Evolutionary conservation across 2,797 vertebrate species (phyloP), one percentile per base, ranked within the genome.

Genomic region (Cossypha heuglini): DNA sequence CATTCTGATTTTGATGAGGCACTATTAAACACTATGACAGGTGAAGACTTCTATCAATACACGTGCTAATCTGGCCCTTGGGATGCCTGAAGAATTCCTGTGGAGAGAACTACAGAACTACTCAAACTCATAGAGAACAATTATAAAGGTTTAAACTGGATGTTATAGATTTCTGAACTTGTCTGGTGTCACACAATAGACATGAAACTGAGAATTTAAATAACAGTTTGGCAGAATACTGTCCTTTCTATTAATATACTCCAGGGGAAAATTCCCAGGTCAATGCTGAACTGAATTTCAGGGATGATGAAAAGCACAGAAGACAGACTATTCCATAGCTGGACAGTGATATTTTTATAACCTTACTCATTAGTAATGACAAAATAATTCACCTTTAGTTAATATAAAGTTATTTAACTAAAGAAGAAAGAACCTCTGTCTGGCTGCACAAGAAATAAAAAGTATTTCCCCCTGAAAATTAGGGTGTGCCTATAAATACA

Each of bases 1-100:
- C 85, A 74, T 74, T 95, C 78, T 84, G 87, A 86, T 86, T 95
- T 96, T 95, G 87, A 93, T 80, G 77, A 67, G 59, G 22, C 21
- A 45, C 66, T 83, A 62, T 93, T 96, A 97, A 95, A 87, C 31
- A 71, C 75, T 68, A 72, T 57, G 55, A 35, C 82, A 89, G 79
- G 86, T 91, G 86, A 93, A 94, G 79, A 75, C 40, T 91, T 95
- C 51, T 68, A 79, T 94, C 80, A 93, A 90, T 74, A 76, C 6
- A 35, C 29, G 84, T 69, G 84, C 83, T 93, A 94, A 95, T 84
- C 33, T 89, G 78, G 57, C 71, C 48, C 73, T 80, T 84, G 88
- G 85, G 92, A 87, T 83, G 26, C 73, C 66, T 77, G 84, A 88
- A 75, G 43, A 68, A 89, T 61, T 95, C 64, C 81, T 76, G 59